Evolutionary conservation across 2,797 vertebrate species (phyloP).

Genomic region (Melanotaenia maccullochi): DNA sequence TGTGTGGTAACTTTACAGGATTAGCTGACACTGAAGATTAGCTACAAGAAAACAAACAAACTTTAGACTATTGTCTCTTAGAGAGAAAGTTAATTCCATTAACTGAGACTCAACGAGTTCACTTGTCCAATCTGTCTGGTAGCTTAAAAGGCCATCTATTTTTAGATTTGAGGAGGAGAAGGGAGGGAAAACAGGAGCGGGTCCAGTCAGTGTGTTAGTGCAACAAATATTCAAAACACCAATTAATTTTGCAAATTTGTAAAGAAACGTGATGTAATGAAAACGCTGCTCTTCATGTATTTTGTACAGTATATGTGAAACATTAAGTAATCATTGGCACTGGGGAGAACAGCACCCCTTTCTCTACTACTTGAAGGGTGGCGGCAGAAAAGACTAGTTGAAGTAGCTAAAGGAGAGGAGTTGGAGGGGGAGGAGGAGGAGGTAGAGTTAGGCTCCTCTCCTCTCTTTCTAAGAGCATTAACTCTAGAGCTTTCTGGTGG

Average conservation of each 20-base stretch:
- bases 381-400: conserved; percentile 47
- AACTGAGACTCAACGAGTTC: conserved; percentile 53
- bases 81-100: conserved; percentile 55
- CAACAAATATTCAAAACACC: conserved; percentile 29
- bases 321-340: conserved; percentile 11
- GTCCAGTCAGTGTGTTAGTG: conserved; percentile 38
- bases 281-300: conserved; percentile 1
- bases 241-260: neutral
- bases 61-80: conserved; percentile 14
- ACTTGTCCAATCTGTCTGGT: conserved; percentile 58
- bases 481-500: conserved; percentile 77
- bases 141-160: conserved; percentile 68
- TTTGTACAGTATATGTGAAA: neutral
- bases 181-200: conserved; percentile 50
- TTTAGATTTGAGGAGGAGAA: conserved; percentile 57
- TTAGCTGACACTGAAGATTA: neutral
- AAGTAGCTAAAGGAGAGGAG: conserved; percentile 35
- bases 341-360: conserved; percentile 17
- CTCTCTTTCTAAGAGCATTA: conserved; percentile 80
- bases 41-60: conserved; percentile 26
- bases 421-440: conserved; percentile 10
- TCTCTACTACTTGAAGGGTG: conserved; percentile 29
- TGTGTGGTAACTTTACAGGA: neutral
- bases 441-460: conserved; percentile 51
- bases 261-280: neutral